Base-by-base conservation (phyloP, 1,140 invertebrate species). In the Pseudomyrmex concolor region DNA sequence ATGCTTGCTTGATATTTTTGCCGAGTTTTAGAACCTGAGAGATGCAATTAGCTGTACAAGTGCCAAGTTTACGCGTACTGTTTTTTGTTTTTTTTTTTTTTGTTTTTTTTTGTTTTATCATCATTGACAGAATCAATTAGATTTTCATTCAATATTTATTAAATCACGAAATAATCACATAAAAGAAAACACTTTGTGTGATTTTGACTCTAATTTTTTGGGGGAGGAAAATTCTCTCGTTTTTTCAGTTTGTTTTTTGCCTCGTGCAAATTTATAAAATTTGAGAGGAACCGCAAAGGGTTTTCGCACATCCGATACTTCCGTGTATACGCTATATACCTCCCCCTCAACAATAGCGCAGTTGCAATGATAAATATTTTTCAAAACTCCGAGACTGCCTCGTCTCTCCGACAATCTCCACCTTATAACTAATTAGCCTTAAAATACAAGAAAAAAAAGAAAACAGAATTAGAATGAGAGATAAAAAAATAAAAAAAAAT, bases 401-500 rank as follows among this genome's bases (percentile, higher is more conserved):
- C 77, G 87, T 89, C 87, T 89, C 85, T 67, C 34, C 59, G 34
- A 80, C 74, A 84, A 84, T 76, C 68, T 76, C 59, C 25, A 84
- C 50, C 17, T 51, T 72, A 88, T 81, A 81, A 86, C 71, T 89
- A 89, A 74, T 72, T 78, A 86, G 67, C 82, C 66, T 88, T 86
- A 86, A 86, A 84, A 78, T 22, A 80, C 67, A 50, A 57, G 77
- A 76, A 73, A 82, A 68, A 78, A 74, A 64, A 71, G 12, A 76
- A 87, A 82, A 87, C 84, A 85, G 67, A 86, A 70, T 85, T 91
- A 90, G 89, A 86, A 82, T 82, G 74, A 68, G 66, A 84, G 74
- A 34, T 34, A 67, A 76, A 87, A 82, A 87, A 86, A 85, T 70
- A 76, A 87, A 82, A 87, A 85, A 85, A 64, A 86, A 70, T 84